These are phyloP conservation scores for Helicolenus hilgendorfi DNA, from an alignment of 2,797 vertebrate genomes.

Conservation along the genomic window DNA sequence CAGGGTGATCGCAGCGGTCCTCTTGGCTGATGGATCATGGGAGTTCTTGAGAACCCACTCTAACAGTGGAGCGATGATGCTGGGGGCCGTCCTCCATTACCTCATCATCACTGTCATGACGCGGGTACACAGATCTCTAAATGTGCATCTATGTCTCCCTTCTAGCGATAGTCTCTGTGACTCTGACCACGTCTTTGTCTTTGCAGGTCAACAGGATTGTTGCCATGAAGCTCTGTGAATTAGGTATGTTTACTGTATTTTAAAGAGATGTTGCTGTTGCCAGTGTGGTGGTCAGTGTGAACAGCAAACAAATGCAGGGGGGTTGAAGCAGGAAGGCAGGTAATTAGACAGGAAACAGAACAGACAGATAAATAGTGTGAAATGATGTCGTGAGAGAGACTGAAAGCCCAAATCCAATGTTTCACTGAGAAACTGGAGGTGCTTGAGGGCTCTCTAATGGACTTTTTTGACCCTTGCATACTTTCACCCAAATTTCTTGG, in stretches of 20 bases:
- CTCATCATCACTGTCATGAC: constrained; percentile 94
- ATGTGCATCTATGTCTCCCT: not conserved
- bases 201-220: constrained; percentile 93
- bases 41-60: constrained; percentile 87
- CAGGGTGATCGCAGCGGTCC: constrained; percentile 90
- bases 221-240: constrained; percentile 92
- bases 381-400: no score
- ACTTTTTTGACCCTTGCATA: not conserved
- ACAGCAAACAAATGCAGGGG: not conserved
- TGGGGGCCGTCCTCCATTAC: constrained; percentile 94
- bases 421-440: not conserved
- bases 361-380: not conserved
- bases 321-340: not conserved
- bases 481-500: not conserved
- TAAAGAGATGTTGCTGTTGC: not conserved
- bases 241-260: constrained; percentile 88
- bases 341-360: constrained; percentile 1
- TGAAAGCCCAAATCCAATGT: not conserved
- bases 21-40: constrained; percentile 82
- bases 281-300: not conserved
- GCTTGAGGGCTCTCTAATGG: not conserved
- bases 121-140: constrained; percentile 84
- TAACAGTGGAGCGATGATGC: constrained; percentile 88
- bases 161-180: not conserved
- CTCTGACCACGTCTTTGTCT: constrained; percentile 21